Base-by-base conservation (phyloP, 1,140 invertebrate genomes). In the Camponotus floridanus region DNA sequence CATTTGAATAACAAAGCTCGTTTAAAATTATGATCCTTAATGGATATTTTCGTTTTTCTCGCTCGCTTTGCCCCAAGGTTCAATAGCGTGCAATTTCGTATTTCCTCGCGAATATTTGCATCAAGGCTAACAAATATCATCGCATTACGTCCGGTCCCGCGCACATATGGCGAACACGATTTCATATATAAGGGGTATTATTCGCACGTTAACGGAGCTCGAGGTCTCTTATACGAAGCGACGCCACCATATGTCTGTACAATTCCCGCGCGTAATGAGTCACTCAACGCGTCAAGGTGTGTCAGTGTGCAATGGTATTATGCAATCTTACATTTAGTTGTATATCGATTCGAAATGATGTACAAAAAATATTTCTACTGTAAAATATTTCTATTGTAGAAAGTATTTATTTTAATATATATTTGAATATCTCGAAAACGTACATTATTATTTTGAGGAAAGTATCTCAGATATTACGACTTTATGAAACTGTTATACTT, bases 211-310 rank as follows among this genome's bases (percentile, higher is more conserved):
- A 51, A 1, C 13, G 48, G 48, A 51, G 36, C 31, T 68, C 26
- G n/a, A 62, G 21, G 15, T 70, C 62, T 70, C 39, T 57, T 71
- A 45, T 18, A 55, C 64, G 13, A 70, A 70, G 51, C 78, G n/a
- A 55, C 42, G 33, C 67, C 61, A 45, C 33, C 36, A n/a, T 59
- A 36, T 42, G 36, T 18, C 26, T 26, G 65, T 15, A 26, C 51
- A 80, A 80, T 81, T 71, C 78, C 78, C 78, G 6, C 65, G 48
- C 21, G 65, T 81, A 81, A 81, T 81, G 48, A 71, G 11, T 81
- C 78, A 80, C 4, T 39, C 26, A 64, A 65, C 59, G 45, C 36
- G 48, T 21, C 64, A 26, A 80, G 78, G 78, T 48, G 48, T 70
- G 48, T 18, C 64, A 9, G 13, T 42, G 42, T 62, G 42, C 33